phyloP scores from a whole-genome alignment of 2,113 vertebrate genomes.

The Chelonoidis abingdonii region DNA sequence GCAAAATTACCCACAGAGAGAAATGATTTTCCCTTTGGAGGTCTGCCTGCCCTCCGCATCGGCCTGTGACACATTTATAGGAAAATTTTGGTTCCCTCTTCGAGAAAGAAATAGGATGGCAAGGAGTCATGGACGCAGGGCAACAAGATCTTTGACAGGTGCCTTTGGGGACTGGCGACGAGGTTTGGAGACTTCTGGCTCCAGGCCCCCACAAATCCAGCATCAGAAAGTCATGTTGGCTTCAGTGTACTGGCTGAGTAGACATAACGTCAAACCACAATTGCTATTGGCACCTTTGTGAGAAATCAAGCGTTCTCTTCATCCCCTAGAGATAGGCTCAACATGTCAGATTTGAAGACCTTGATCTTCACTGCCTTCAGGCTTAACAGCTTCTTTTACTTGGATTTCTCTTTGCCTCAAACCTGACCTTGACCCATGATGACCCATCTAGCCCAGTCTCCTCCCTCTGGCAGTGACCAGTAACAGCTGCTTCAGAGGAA shows the following conservation, averaged over 20 bases:
- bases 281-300: rapidly evolving
- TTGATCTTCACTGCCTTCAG: background rate
- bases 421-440: background rate
- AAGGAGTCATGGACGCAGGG: background rate
- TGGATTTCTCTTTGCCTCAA: background rate
- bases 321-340: background rate
- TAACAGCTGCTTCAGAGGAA: background rate
- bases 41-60: background rate
- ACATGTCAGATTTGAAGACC: rapidly evolving
- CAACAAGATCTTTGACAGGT: background rate
- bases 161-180: background rate
- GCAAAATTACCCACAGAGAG: background rate
- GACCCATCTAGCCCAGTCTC: background rate
- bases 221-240: background rate
- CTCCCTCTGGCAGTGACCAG: background rate
- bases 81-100: background rate
- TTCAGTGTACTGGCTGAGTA: background rate
- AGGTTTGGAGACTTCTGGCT: background rate
- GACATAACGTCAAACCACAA: background rate
- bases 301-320: background rate
- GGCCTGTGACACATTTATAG: background rate
- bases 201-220: rapidly evolving
- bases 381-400: background rate
- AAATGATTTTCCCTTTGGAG: background rate
- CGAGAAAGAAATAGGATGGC: background rate